A percentile compares a stretch with the other conserved stretches of the same genome.
Conservation (phyloP, 2,888 invertebrate species). For the Pammene aurita region DNA sequence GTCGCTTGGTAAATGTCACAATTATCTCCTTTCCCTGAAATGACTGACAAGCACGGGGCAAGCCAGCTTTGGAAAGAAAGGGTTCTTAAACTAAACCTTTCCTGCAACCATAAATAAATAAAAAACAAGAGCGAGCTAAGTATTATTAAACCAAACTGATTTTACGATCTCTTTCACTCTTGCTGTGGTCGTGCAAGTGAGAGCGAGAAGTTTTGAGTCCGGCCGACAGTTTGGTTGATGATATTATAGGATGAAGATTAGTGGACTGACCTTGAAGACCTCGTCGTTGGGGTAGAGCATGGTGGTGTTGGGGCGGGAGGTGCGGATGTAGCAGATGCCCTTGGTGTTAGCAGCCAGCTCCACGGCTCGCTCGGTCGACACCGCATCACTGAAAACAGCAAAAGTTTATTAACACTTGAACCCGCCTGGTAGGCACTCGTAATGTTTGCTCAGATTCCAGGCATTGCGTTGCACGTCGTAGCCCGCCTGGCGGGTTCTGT, state of each 20-base stretch:
- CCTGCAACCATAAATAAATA: too few relatives aligned
- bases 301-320: slow-evolving; percentile 94
- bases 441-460: too few relatives aligned
- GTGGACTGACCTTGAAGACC: slow-evolving; percentile 84
- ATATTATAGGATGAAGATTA: neutral
- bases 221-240: too few relatives aligned
- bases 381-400: slow-evolving; percentile 88
- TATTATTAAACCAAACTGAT: too few relatives aligned
- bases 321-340: slow-evolving; percentile 98
- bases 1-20: slow-evolving; percentile 80
- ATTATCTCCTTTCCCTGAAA: slow-evolving; percentile 82
- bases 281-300: slow-evolving; percentile 94
- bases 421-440: too few relatives aligned
- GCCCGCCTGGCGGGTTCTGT: too few relatives aligned
- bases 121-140: too few relatives aligned
- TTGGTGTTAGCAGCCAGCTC: slow-evolving; percentile 97
- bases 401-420: neutral
- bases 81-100: slow-evolving; percentile 42
- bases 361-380: slow-evolving; percentile 95
- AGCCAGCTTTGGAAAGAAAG: slow-evolving; percentile 84
- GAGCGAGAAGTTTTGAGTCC: too few relatives aligned
- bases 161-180: too few relatives aligned
- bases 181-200: too few relatives aligned
- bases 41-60: slow-evolving; percentile 70
- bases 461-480: too few relatives aligned